phyloP scores from a whole-genome alignment of 2,888 invertebrate genomes.

The Eristalis pertinax region DNA sequence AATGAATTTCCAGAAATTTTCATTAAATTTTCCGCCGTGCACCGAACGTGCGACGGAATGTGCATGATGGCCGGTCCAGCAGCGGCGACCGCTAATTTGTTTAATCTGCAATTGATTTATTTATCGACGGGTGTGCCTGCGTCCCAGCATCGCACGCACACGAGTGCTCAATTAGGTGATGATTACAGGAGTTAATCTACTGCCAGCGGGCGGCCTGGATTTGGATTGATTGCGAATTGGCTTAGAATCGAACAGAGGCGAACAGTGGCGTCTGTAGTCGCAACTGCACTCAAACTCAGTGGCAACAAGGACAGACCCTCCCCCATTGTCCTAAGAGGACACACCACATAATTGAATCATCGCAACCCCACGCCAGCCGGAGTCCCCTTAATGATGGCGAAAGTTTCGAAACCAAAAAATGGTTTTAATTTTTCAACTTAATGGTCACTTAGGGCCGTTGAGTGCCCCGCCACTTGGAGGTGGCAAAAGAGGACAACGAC shows the following conservation, averaged over 20 bases:
- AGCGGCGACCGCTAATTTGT: slow-evolving; percentile 10
- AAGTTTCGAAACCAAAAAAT: slow-evolving; percentile 71
- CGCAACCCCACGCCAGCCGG: slow-evolving; percentile 32
- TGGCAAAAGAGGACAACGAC: background rate
- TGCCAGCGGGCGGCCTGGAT: slow-evolving; percentile 55
- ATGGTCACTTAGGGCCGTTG: slow-evolving; percentile 67
- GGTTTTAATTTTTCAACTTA: slow-evolving; percentile 72
- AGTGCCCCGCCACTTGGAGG: slow-evolving; percentile 10
- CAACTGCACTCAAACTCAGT: background rate
- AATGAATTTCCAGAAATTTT: slow-evolving; percentile 28
- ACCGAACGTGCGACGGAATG: background rate
- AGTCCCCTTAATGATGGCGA: slow-evolving; percentile 59
- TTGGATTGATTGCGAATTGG: background rate
- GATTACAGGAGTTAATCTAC: slow-evolving; percentile 31
- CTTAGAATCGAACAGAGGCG: background rate
- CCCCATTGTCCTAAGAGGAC: background rate
- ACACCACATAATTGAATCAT: slow-evolving; percentile 69
- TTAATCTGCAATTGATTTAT: slow-evolving; percentile 52
- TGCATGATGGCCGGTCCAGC: background rate
- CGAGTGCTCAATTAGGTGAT: slow-evolving; percentile 39
- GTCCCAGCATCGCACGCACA: background rate
- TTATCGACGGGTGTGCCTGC: slow-evolving; percentile 7
- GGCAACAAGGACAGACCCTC: too few species aligned
- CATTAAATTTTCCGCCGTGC: background rate
- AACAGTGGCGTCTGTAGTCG: background rate